A percentile compares a stretch with the other conserved stretches of the same genome.
phyloP scores from a whole-genome alignment of 2,113 vertebrate species.

The Seriola rivoliana region DNA sequence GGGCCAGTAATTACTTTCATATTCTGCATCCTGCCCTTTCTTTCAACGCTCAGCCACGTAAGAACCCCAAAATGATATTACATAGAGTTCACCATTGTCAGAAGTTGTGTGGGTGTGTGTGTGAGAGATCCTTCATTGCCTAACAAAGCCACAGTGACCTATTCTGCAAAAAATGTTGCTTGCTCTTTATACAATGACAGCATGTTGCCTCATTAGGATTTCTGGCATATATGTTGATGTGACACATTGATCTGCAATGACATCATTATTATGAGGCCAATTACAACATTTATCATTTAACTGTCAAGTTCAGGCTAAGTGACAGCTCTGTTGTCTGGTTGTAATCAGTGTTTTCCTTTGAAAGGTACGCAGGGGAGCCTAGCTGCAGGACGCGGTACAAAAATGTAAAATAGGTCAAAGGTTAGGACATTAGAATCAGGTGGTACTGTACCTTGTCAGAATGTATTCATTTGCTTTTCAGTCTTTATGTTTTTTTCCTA shows the following conservation, averaged over 20 bases:
- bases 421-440: constrained; percentile 41
- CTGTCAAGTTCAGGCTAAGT: constrained; percentile 34
- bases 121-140: constrained; percentile 6
- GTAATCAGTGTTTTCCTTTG: constrained; percentile 31
- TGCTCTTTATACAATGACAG: constrained; percentile 56
- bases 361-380: constrained; percentile 27
- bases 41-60: constrained; percentile 43
- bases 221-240: constrained; percentile 35
- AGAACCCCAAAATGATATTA: constrained; percentile 44
- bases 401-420: constrained; percentile 57
- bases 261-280: constrained; percentile 49
- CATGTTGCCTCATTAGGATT: constrained; percentile 65
- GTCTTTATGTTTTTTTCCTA: constrained; percentile 20
- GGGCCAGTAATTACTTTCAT: constrained; percentile 71
- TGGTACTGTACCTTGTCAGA: constrained; percentile 20
- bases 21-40: constrained; percentile 44
- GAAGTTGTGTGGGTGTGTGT: constrained; percentile 17
- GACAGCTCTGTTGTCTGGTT: constrained; percentile 58
- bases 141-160: constrained; percentile 66
- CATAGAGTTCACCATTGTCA: neutral
- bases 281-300: constrained; percentile 53
- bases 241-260: constrained; percentile 67
- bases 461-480: constrained; percentile 2
- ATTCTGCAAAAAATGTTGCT: constrained; percentile 67
- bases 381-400: constrained; percentile 1